These are phyloP conservation scores for Crenichthys baileyi DNA, from an alignment of 2,797 vertebrate genomes.

Conservation along the genomic window DNA sequence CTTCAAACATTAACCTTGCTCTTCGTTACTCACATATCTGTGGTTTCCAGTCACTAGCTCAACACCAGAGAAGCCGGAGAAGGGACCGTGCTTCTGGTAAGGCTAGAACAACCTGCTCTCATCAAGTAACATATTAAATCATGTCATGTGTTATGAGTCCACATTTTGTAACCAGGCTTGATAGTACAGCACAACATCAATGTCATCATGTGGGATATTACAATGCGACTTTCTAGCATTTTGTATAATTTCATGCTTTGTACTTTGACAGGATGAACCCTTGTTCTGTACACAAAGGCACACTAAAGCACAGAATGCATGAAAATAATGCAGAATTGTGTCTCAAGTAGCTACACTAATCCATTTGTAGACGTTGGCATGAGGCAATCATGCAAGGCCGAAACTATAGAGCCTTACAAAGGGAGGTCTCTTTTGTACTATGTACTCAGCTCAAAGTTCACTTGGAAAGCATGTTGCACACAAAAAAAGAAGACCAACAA, in stretches of 20 bases:
- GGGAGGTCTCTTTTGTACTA: background rate
- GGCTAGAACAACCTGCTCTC: slow-evolving; percentile 6
- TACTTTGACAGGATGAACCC: background rate
- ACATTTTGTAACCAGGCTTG: background rate
- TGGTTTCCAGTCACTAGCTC: slow-evolving; percentile 36
- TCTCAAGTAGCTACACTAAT: background rate
- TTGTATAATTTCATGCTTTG: background rate
- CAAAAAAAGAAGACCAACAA: background rate
- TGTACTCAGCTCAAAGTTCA: slow-evolving; percentile 3
- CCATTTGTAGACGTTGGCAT: background rate
- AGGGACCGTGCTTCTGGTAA: background rate
- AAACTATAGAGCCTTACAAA: background rate
- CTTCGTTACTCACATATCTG: slow-evolving; percentile 43
- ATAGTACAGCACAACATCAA: background rate
- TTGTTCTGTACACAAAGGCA: background rate
- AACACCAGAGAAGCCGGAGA: slow-evolving; percentile 1
- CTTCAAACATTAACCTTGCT: slow-evolving; percentile 46
- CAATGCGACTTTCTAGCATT: background rate
- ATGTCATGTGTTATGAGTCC: background rate
- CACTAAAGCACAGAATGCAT: background rate
- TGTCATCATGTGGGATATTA: slow-evolving; percentile 4
- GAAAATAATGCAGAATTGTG: background rate
- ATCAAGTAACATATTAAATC: slow-evolving; percentile 6
- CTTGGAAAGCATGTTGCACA: background rate
- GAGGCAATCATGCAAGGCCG: background rate